Evolutionary conservation across 2,113 vertebrate species (phyloP).

Genomic region (Petaurus breviceps): DNA sequence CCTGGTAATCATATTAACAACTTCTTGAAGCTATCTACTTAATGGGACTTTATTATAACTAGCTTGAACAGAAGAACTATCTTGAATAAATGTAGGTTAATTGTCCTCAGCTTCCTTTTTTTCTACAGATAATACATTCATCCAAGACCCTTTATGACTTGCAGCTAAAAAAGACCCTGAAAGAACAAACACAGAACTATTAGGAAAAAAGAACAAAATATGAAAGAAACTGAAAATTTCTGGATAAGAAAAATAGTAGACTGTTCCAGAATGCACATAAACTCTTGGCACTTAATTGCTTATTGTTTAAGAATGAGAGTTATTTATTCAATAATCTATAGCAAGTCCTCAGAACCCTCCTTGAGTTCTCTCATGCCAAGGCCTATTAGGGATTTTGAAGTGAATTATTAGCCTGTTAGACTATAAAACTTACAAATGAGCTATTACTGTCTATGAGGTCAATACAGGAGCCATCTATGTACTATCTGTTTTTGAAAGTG

Average conservation of each 20-base stretch:
- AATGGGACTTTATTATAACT: not conserved
- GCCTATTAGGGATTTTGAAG: constrained; percentile 33
- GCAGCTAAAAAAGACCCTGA: not conserved
- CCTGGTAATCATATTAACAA: constrained; percentile 13
- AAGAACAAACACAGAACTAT: not conserved
- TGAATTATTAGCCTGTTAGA: constrained; percentile 54
- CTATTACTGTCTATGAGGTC: constrained; percentile 62
- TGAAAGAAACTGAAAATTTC: constrained; percentile 15
- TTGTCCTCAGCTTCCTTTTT: constrained; percentile 14
- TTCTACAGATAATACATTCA: constrained; percentile 9
- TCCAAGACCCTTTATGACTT: not conserved
- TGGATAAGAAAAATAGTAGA: not conserved
- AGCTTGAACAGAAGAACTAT: constrained; percentile 30
- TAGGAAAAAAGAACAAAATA: constrained; percentile 1
- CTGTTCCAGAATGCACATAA: constrained; percentile 20
- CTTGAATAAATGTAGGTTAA: not conserved
- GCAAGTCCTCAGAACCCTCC: constrained; percentile 27
- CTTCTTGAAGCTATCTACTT: constrained; percentile 1
- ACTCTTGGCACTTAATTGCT: not conserved
- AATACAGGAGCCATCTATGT: constrained; percentile 28
- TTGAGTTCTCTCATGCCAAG: constrained; percentile 53
- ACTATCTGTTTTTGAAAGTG: constrained; percentile 41
- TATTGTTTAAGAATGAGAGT: constrained; percentile 46
- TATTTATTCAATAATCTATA: constrained; percentile 65
- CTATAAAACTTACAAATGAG: constrained; percentile 69